A percentile compares a stretch with the other conserved stretches of the same genome.
phyloP scores from a whole-genome alignment of 1,140 invertebrate species.

The Whitmania pigra region DNA sequence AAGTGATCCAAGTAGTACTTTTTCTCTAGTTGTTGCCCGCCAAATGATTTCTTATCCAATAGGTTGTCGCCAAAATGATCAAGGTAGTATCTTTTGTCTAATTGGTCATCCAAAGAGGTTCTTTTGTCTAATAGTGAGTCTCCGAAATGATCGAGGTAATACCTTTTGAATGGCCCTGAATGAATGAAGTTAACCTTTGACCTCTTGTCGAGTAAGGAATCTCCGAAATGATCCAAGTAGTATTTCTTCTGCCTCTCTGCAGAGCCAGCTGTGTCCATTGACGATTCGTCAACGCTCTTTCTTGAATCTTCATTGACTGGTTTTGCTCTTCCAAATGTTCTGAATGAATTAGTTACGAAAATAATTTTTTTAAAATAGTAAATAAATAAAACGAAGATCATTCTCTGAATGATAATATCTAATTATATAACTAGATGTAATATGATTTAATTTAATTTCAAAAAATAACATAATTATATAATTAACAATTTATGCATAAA shows the following conservation, averaged over 20 bases:
- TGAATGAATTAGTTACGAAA: no score
- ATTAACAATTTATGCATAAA: no score
- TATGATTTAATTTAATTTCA: no score
- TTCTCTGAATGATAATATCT: no score
- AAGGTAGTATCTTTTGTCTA: neutral
- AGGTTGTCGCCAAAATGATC: neutral
- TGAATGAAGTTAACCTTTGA: neutral
- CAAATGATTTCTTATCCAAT: neutral
- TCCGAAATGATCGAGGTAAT: constrained; percentile 3
- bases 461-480: no score
- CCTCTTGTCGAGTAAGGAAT: constrained; percentile 11
- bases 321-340: no score
- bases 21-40: neutral
- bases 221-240: neutral
- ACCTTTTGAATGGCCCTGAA: neutral
- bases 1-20: neutral
- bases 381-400: no score
- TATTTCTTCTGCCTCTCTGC: constrained; percentile 8
- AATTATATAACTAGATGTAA: no score
- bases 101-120: neutral
- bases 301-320: no score
- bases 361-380: no score
- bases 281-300: no score
- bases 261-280: no score
- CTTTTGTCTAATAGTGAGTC: constrained; percentile 6